Conservation (phyloP, 2,797 vertebrate genomes). For the Cichlasoma orientale region DNA sequence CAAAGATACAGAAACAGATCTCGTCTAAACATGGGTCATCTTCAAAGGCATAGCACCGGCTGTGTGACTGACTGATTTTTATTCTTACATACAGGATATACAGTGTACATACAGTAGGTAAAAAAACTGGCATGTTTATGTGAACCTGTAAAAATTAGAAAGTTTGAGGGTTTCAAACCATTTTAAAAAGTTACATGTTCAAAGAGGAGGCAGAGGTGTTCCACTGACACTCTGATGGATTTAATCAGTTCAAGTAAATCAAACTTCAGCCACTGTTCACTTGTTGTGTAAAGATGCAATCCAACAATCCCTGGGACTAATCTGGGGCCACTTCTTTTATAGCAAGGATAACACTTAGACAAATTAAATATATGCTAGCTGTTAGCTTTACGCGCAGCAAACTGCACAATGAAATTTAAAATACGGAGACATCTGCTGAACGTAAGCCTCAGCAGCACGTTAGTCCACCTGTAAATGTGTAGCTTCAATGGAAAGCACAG, state of each 20-base stretch:
- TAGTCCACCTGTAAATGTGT: too few species aligned
- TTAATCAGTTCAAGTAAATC: background rate
- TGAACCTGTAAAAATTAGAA: background rate
- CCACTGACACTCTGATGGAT: background rate
- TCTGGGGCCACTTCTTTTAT: background rate
- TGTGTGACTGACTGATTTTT: background rate
- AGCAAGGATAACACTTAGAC: background rate
- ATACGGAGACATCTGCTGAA: too few species aligned
- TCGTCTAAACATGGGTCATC: background rate
- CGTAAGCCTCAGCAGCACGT: too few species aligned
- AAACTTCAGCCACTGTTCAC: background rate
- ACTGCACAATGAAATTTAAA: too few species aligned
- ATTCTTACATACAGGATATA: background rate
- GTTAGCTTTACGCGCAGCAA: background rate
- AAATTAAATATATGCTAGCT: fast-evolving
- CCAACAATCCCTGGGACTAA: background rate
- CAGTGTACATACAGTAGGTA: too few species aligned
- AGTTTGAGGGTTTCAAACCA: background rate
- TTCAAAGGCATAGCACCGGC: background rate
- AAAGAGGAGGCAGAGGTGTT: background rate
- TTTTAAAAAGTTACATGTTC: background rate
- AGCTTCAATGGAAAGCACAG: too few species aligned
- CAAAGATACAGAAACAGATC: background rate
- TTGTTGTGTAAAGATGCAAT: background rate
- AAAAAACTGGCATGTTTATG: background rate